Base-by-base conservation (phyloP, 1,140 invertebrate genomes). In the Rhopalosiphum maidis region DNA sequence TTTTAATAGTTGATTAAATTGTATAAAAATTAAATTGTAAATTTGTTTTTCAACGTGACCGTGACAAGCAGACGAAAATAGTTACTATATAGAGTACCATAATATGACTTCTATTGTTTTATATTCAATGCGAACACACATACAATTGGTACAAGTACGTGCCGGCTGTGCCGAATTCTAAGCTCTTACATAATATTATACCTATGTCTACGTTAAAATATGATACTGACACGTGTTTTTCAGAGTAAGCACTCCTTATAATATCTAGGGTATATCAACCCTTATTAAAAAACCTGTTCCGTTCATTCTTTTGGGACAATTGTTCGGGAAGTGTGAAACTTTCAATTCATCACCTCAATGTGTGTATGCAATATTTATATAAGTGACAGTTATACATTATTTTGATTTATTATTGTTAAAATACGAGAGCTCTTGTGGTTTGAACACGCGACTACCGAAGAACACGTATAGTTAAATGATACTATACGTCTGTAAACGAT, bases 331-430 rank as follows among this genome's bases (percentile, higher is more conserved):
- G 35, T 90, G n/a, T 60, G 89, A 41, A 55, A 60, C 35, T 41
- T 90, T 55, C 41, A 90, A 60, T 60, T 60, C 43, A 90, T 90
- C 25, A 25, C 23, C 35, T 2, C 51, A 46, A 55, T 23, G 23
- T 30, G 60, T 68, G 60, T 15, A n/a, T 30, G 22, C 5, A 68
- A 30, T 68, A 68, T 68, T n/a, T 68, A 30, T 68, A 68, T 68
- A 68, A 30, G 43, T 60, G 89, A 90, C 89, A 90, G 89, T 68
- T 90, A 68, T 55, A 68, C 60, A 90, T 68, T 35, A 90, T 90
- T 25, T 41, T 68, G 55, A 60, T 90, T 90, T 90, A 90, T 54
- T 88, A 51, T 35, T n/a, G n/a, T n/a, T 51, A 48, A 54, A 87
- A 51, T 87, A n/a, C 18, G 18, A n/a, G 86, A 48, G 21, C 30